Evolutionary conservation across 2,113 vertebrate species (phyloP).

Genomic region (Tychaedon coryphoeus): DNA sequence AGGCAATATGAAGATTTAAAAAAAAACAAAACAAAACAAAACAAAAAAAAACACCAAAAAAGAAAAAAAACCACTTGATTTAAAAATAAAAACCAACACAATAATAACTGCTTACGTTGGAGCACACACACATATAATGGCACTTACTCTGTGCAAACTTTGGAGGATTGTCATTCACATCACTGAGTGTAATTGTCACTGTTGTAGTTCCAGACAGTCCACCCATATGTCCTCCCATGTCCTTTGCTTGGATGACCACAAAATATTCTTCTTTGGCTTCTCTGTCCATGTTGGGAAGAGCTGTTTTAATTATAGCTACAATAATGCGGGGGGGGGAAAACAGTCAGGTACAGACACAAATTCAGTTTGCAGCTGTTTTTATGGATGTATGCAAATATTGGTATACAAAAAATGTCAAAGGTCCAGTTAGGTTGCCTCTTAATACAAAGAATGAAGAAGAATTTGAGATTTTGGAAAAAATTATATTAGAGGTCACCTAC

Average conservation of each 20-base stretch:
- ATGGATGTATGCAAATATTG: not conserved
- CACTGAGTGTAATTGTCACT: conserved; percentile 91
- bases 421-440: not conserved
- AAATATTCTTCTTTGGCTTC: conserved; percentile 97
- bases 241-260: conserved; percentile 98
- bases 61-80: not conserved
- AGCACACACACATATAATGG: not conserved
- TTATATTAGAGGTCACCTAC: not conserved
- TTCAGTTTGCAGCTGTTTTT: not conserved
- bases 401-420: not conserved
- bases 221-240: conserved; percentile 98
- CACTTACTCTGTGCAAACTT: conserved; percentile 97
- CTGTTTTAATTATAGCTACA: conserved; percentile 94
- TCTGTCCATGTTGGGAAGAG: conserved; percentile 96
- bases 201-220: conserved; percentile 96
- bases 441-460: not conserved
- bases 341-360: not conserved
- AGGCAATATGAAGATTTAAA: not conserved
- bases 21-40: too few relatives aligned
- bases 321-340: not conserved
- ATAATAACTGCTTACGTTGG: not conserved
- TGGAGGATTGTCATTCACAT: conserved; percentile 97
- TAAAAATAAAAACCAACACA: not conserved
- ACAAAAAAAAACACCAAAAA: too few relatives aligned
- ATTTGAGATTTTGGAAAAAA: not conserved